Evolutionary conservation across 2,888 invertebrate species (phyloP), one percentile per base, ranked within the genome.

Genomic region (Pardosa pseudoannulata): DNA sequence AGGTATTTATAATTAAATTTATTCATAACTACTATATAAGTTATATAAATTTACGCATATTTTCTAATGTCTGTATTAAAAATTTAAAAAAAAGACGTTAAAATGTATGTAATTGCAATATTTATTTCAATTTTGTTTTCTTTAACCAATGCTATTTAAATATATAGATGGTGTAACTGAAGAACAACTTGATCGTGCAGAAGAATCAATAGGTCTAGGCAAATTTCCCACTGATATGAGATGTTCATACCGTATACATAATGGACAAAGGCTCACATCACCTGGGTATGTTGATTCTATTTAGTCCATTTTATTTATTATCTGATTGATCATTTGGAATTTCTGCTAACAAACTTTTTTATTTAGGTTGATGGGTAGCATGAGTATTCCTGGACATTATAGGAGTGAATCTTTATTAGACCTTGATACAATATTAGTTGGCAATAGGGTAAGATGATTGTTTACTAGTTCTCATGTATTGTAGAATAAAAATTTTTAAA

Each of bases 221-320:
- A 86, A 74, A 41, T 81, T 91, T 13, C 91, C 91, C 0, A 62
- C 78, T 23, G 91, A 91, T 88, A 67, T 91, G 0, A 82, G 90
- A 39, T 90, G 90, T 76, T 90, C 91, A 13, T 90, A 90, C 80
- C 89, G 90, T 27, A 90, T 91, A 31, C 90, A 90, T 74, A 90
- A 91, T 89, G 91, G 91, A 16, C 91, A 91, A 87, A 71, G 81
- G 36, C 62, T 89, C 16, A 78, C 68, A 7, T 79, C 73, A 13
- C 86, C 86, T 16, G 88, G 89, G 89, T 89, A 75, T n/a, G n/a
- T n/a, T n/a, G n/a, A 32, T 32, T n/a, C n/a, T 56, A 70, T 32
- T 27, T 27, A 32, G n/a, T 62, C 32, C 6, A 7, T 11, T 32
- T 36, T 19, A 27, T 32, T 50, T 29, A 19, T 11, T 39, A 27